Percentiles rank a stretch among this genome's conserved stretches.
Evolutionary conservation across 2,797 vertebrate species (phyloP).

Genomic region (Centroberyx gerrardi): DNA sequence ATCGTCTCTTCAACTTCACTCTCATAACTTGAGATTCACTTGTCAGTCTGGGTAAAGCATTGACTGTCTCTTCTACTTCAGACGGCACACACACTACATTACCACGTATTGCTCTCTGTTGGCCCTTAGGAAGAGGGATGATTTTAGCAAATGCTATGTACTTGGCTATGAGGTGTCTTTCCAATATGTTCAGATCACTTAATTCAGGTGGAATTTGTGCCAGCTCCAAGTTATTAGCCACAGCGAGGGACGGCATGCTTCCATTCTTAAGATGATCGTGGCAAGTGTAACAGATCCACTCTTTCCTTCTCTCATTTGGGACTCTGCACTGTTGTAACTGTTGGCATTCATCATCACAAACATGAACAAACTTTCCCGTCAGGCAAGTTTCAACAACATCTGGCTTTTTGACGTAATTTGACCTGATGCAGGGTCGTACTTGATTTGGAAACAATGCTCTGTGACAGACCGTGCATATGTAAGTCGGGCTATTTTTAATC

Average conservation of each 20-base stretch:
- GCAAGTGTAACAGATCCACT: constrained; percentile 18
- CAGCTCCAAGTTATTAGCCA: background rate
- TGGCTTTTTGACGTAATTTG: too few relatives aligned
- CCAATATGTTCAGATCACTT: constrained; percentile 9
- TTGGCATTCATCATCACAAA: constrained; percentile 11
- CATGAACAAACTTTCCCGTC: too few relatives aligned
- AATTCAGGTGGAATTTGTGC: constrained; percentile 8
- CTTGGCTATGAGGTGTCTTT: constrained; percentile 15
- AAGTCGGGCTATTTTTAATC: too few relatives aligned
- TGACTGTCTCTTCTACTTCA: background rate
- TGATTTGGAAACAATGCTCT: too few relatives aligned
- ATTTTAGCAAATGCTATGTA: constrained; percentile 14
- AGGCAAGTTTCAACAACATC: too few relatives aligned
- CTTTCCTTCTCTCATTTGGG: constrained; percentile 9
- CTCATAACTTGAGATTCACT: constrained; percentile 9
- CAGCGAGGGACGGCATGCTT: background rate
- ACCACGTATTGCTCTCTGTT: background rate
- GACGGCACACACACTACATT: constrained; percentile 13
- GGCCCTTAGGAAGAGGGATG: constrained; percentile 6
- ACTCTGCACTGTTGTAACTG: background rate
- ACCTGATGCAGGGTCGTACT: too few relatives aligned
- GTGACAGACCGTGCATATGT: too few relatives aligned
- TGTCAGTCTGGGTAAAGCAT: background rate
- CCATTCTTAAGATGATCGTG: constrained; percentile 6
- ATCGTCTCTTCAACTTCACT: constrained; percentile 5